These are phyloP conservation scores for Drosophila setosimentum DNA, from an alignment of 2,888 invertebrate genomes.

Conservation along the genomic window DNA sequence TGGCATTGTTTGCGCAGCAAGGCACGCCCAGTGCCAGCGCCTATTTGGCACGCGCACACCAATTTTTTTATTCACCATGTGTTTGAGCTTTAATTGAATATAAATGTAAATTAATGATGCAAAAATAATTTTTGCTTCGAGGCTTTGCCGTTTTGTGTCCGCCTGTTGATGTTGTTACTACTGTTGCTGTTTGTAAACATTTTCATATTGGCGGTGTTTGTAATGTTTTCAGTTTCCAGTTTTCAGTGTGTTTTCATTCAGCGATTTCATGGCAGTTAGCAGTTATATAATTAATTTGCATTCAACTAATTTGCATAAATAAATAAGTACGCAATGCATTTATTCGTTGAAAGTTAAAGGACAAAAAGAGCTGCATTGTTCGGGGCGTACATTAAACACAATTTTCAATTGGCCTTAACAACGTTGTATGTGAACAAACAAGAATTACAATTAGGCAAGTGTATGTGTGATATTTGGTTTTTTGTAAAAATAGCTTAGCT, in stretches of 20 bases:
- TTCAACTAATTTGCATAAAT: conserved; percentile 80
- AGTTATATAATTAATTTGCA: conserved; percentile 78
- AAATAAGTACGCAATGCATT: conserved; percentile 72
- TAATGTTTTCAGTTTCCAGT: conserved; percentile 43
- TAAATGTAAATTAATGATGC: conserved; percentile 81
- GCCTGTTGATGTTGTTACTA: conserved; percentile 31
- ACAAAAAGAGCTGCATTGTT: conserved; percentile 39
- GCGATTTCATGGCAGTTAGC: conserved; percentile 63
- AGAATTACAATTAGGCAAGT: conserved; percentile 35
- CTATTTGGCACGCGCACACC: conserved; percentile 62
- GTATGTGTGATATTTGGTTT: conserved; percentile 22
- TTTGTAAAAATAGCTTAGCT: conserved; percentile 33
- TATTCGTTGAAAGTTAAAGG: conserved; percentile 37
- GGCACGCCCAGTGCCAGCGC: conserved; percentile 32
- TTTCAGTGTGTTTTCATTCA: conserved; percentile 46
- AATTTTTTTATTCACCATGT: conserved; percentile 51
- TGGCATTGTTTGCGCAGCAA: conserved; percentile 44
- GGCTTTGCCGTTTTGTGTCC: conserved; percentile 56
- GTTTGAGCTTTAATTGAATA: conserved; percentile 80
- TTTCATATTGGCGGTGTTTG: conserved; percentile 44
- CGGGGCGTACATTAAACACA: conserved; percentile 23
- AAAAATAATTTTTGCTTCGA: conserved; percentile 78
- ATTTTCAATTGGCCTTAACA: conserved; percentile 47
- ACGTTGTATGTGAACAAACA: conserved; percentile 41
- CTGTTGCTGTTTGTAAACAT: conserved; percentile 63